Evolutionary conservation across 2,113 vertebrate genomes (phyloP).

Genomic region (Dasypus novemcinctus): DNA sequence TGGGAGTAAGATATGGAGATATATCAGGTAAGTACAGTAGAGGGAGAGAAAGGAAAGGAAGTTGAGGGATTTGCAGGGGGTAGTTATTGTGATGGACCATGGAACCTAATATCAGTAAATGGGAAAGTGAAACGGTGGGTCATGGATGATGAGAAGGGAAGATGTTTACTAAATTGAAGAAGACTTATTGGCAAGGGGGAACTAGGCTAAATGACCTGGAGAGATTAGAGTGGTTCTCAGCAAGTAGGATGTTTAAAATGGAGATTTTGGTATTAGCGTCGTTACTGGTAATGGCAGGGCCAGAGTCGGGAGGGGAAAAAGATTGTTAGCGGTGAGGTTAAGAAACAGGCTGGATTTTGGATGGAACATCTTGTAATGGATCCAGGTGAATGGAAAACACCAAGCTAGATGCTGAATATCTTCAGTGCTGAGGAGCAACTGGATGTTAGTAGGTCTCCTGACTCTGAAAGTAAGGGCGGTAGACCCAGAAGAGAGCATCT

Average conservation of each 20-base stretch:
- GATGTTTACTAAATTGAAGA: neutral
- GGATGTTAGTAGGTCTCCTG: neutral
- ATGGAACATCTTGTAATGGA: neutral
- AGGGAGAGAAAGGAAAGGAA: neutral
- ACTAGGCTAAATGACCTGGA: neutral
- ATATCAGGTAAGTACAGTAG: neutral
- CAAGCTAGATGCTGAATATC: neutral
- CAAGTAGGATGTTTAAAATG: neutral
- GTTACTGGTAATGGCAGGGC: neutral
- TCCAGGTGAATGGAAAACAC: neutral
- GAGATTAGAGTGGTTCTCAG: neutral
- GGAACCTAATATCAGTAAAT: neutral
- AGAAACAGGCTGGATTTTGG: neutral
- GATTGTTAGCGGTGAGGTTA: neutral
- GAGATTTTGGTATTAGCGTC: neutral
- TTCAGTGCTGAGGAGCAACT: neutral
- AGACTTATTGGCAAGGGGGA: neutral
- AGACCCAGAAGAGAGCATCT: neutral
- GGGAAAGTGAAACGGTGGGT: neutral
- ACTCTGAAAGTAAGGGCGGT: neutral
- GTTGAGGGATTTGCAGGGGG: neutral
- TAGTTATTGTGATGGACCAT: neutral
- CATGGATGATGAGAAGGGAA: neutral
- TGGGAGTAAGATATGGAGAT: neutral
- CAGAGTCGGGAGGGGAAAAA: neutral